Base-by-base conservation (phyloP, 2,797 vertebrate genomes). In the Naso thynnoides region DNA sequence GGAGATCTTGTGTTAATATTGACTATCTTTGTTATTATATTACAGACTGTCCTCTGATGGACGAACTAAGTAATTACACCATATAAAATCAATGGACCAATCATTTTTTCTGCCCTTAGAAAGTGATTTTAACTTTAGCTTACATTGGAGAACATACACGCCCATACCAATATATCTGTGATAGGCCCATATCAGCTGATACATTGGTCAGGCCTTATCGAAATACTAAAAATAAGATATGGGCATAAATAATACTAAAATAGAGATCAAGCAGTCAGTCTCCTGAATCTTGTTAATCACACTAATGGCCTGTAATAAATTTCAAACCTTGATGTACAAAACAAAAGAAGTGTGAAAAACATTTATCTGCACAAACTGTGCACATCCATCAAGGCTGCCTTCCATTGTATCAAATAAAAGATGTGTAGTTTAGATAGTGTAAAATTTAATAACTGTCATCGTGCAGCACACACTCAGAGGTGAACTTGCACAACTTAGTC, bases 361-460 rank as follows among this genome's bases (percentile, higher is more conserved):
- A 44, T 52, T n/a, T 47, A 59, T 59, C 18, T 38, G 10, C 11
- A 8, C 13, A 23, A 10, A 16, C 27, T 23, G 9, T 5, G 7
- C 13, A 33, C 31, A 38, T 49, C 54, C 36, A 45, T 69, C 36
- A 31, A 1, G 13, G 10, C 39, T 29, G 49, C n/a, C 16, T 1
- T 10, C 63, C 59, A 26, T 54, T 24, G 33, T 1, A 6, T 31
- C 5, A 27, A 16, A 23, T 41, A 21, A 41, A 26, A n/a, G 19
- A 31, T 31, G 41, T 66, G 6, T 18, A 26, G 56, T 29, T 75
- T 64, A 68, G 70, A 24, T 23, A 21, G 49, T 61, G 23, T 7
- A 42, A 77, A 65, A 63, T 60, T 33, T 57, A 57, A 73, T 82
- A 53, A 44, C 36, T 73, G 57, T 53, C 39, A 9, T 0, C 45